Percentiles rank a stretch among this genome's conserved stretches.
These are phyloP conservation scores for Mythimna impura DNA, from an alignment of 2,888 invertebrate genomes.

Conservation along the genomic window DNA sequence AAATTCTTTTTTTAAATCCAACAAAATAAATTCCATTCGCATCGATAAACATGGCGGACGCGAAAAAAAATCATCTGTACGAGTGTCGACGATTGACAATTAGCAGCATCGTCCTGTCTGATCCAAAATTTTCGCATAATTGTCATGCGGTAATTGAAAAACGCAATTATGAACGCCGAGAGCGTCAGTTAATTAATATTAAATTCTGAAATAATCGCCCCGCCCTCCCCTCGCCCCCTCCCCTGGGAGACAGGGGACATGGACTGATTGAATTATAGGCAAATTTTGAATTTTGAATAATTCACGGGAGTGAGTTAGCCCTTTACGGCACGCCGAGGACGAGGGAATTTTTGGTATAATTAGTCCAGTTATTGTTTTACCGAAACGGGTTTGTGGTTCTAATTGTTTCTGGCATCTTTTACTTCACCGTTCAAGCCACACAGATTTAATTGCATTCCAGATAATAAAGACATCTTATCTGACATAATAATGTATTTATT, in stretches of 20 bases:
- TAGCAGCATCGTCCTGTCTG: slow-evolving; percentile 81
- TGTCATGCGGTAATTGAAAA: slow-evolving; percentile 90
- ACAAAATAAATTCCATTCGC: slow-evolving; percentile 40
- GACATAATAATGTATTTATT: slow-evolving; percentile 50
- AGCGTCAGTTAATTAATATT: slow-evolving; percentile 90
- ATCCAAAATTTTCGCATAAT: slow-evolving; percentile 86
- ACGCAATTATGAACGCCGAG: slow-evolving; percentile 86
- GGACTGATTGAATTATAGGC: slow-evolving; percentile 89
- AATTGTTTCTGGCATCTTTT: slow-evolving; percentile 61
- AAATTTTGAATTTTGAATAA: slow-evolving; percentile 90
- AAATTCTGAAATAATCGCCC: slow-evolving; percentile 90
- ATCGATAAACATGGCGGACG: slow-evolving; percentile 61
- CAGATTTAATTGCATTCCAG: slow-evolving; percentile 49
- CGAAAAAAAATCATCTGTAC: slow-evolving; percentile 56
- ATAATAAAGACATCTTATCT: slow-evolving; percentile 47
- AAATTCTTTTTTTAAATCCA: slow-evolving; percentile 42
- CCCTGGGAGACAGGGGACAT: slow-evolving; percentile 77
- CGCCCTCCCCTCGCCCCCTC: slow-evolving; percentile 72
- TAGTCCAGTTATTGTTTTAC: slow-evolving; percentile 65
- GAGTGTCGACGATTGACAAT: slow-evolving; percentile 79
- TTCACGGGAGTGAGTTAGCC: slow-evolving; percentile 85
- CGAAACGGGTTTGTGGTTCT: slow-evolving; percentile 55
- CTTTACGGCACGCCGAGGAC: slow-evolving; percentile 79
- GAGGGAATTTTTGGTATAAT: slow-evolving; percentile 71
- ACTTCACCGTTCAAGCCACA: slow-evolving; percentile 20